phyloP scores from a whole-genome alignment of 2,888 invertebrate genomes.

The Vesta saturnalis region DNA sequence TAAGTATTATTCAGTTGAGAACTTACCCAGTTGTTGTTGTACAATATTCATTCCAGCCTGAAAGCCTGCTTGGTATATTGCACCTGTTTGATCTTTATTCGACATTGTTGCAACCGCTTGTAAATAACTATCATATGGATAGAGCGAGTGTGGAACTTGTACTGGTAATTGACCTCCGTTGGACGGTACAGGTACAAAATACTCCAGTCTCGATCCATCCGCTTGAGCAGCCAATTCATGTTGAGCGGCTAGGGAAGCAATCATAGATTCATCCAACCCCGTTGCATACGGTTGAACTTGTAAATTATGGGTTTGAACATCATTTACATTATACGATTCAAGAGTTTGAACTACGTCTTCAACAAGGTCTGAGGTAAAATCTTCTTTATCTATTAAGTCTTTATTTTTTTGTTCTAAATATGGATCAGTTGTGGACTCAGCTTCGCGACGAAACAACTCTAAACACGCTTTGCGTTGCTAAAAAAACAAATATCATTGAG shows the following conservation, averaged over 20 bases:
- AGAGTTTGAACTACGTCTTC: slow-evolving; percentile 61
- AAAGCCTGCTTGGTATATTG: slow-evolving; percentile 60
- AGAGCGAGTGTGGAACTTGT: slow-evolving; percentile 55
- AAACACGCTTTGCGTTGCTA: slow-evolving; percentile 54
- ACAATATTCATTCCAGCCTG: slow-evolving; percentile 60
- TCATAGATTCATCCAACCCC: slow-evolving; percentile 60
- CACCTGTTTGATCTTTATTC: slow-evolving; percentile 54
- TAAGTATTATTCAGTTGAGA: background rate
- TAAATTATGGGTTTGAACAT: slow-evolving; percentile 60
- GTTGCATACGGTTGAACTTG: slow-evolving; percentile 58
- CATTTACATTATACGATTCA: slow-evolving; percentile 65
- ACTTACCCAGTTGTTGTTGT: slow-evolving; percentile 57
- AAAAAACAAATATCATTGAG: slow-evolving; percentile 52
- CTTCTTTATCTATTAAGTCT: slow-evolving; percentile 54
- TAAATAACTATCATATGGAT: slow-evolving; percentile 62
- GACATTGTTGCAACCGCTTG: slow-evolving; percentile 59
- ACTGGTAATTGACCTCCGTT: slow-evolving; percentile 56
- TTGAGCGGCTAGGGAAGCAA: slow-evolving; percentile 58
- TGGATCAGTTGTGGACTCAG: slow-evolving; percentile 47
- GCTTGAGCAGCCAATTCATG: slow-evolving; percentile 55
- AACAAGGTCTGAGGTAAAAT: slow-evolving; percentile 51
- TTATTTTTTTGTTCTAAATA: slow-evolving; percentile 45
- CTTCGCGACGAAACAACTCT: slow-evolving; percentile 55
- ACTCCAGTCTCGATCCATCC: slow-evolving; percentile 62
- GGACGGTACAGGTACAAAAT: slow-evolving; percentile 62